phyloP scores from a whole-genome alignment of 2,113 vertebrate species.

The Ochotona curzoniae region DNA sequence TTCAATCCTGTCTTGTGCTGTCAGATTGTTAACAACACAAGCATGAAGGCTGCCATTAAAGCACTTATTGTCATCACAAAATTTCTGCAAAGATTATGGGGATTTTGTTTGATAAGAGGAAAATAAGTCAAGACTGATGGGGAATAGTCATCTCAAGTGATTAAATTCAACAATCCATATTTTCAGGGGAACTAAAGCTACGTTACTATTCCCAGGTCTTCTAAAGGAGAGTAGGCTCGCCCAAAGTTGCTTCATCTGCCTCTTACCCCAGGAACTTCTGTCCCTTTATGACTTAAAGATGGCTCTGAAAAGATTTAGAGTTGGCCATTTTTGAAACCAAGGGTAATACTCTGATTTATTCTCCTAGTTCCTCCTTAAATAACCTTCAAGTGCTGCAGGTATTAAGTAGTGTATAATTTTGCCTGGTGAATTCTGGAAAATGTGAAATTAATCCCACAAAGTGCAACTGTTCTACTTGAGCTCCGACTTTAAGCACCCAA shows the following conservation, averaged over 20 bases:
- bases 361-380: slow-evolving; percentile 46
- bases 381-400: slow-evolving; percentile 42
- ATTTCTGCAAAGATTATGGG: slow-evolving; percentile 32
- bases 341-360: slow-evolving; percentile 60
- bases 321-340: slow-evolving; percentile 64
- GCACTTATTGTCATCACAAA: not conserved
- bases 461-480: not conserved
- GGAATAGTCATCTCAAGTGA: slow-evolving; percentile 26
- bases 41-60: not conserved
- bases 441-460: slow-evolving; percentile 58
- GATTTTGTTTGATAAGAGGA: slow-evolving; percentile 4
- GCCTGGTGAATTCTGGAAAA: slow-evolving; percentile 49
- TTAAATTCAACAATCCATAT: slow-evolving; percentile 47
- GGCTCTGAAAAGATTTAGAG: too few relatives aligned
- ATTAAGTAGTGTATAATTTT: slow-evolving; percentile 40
- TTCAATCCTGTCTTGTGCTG: slow-evolving; percentile 61
- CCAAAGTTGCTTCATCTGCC: not conserved
- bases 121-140: not conserved
- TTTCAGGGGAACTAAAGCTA: not conserved
- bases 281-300: not conserved
- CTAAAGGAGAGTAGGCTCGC: not conserved
- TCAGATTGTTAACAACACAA: slow-evolving; percentile 28
- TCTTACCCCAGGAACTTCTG: not conserved
- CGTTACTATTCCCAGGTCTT: not conserved
- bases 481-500: not conserved